phyloP scores from a whole-genome alignment of 2,888 invertebrate species.

The Ferrisia virgata region DNA sequence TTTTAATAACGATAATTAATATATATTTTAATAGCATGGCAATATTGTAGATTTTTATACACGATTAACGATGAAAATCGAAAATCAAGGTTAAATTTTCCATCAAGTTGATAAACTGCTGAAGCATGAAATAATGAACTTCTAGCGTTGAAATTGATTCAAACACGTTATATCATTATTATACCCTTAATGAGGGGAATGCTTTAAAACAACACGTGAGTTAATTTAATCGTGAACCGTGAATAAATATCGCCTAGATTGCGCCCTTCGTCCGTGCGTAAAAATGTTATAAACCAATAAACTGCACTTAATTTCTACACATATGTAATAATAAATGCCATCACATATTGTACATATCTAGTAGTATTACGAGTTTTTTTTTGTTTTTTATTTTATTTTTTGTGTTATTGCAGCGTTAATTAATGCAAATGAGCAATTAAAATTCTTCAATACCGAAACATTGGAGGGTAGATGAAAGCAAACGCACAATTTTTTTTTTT shows the following conservation, averaged over 20 bases:
- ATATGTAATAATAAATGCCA: no score
- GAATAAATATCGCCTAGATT: not conserved
- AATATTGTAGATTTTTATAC: not conserved
- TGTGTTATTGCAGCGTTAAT: constrained; percentile 39
- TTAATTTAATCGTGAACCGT: not conserved
- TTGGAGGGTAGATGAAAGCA: not conserved
- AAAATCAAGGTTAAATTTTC: constrained; percentile 9
- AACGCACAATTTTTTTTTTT: constrained; percentile 11
- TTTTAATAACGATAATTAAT: not conserved
- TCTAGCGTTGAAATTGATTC: constrained; percentile 5
- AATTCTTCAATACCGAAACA: constrained; percentile 30
- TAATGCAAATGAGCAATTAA: constrained; percentile 45
- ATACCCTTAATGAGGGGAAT: not conserved
- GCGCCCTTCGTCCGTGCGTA: not conserved
- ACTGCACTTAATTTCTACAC: not conserved
- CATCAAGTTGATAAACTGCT: not conserved
- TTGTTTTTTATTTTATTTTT: no score
- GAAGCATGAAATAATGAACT: not conserved
- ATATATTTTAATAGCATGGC: not conserved
- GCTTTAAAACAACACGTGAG: not conserved
- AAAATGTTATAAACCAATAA: not conserved
- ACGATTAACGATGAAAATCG: not conserved
- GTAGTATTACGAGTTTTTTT: not conserved
- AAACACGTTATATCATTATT: constrained; percentile 9
- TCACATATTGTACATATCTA: not conserved